These are phyloP conservation scores for Myrmophylax atrothorax DNA, from an alignment of 2,113 vertebrate genomes.

Conservation along the genomic window DNA sequence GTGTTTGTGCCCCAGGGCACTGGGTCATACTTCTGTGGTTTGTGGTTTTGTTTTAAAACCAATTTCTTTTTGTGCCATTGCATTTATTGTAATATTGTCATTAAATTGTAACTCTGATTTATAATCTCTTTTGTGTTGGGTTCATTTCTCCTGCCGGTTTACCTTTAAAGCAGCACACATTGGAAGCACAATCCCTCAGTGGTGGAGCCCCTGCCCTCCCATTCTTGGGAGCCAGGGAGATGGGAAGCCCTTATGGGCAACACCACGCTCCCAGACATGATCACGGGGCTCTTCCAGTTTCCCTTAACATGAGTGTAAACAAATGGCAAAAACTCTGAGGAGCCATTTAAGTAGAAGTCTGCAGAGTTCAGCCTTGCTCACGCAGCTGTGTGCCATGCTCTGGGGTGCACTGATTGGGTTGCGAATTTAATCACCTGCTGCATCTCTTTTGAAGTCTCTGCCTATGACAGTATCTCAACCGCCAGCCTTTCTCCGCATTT, in stretches of 20 bases:
- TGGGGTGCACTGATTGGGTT: fast-evolving
- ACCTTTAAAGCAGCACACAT: too few species aligned
- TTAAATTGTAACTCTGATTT: too few species aligned
- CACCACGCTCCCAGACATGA: fast-evolving
- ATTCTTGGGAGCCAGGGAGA: fast-evolving
- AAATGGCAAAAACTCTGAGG: not conserved
- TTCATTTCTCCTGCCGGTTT: too few species aligned
- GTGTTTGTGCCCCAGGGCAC: too few species aligned
- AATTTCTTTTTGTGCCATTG: too few species aligned
- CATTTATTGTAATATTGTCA: too few species aligned
- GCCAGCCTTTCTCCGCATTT: not conserved
- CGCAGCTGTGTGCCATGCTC: fast-evolving
- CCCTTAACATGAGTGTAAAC: fast-evolving
- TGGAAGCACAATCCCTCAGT: fast-evolving
- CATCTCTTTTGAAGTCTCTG: not conserved
- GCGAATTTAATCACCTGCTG: not conserved
- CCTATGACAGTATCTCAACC: not conserved
- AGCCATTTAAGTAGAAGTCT: not conserved
- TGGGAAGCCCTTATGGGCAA: not conserved
- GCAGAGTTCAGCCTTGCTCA: not conserved
- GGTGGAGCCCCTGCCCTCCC: not conserved
- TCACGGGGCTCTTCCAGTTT: not conserved
- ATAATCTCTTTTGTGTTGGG: too few species aligned
- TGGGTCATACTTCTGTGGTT: too few species aligned
- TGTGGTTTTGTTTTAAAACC: too few species aligned